phyloP scores from a whole-genome alignment of 2,797 vertebrate genomes.

The Thamnophis elegans region DNA sequence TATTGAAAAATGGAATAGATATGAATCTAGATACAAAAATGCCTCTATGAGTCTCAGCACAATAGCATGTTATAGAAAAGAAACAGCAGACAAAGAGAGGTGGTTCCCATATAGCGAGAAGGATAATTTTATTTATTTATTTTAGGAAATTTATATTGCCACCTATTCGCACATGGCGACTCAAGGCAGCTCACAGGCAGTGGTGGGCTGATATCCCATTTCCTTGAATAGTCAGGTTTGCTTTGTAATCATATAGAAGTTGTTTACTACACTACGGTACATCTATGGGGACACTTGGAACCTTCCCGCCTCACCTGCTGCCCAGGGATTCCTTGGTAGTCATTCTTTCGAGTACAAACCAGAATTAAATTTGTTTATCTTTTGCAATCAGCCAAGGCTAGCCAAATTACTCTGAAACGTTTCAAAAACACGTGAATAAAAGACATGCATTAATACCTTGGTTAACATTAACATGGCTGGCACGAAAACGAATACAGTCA shows the following conservation, averaged over 20 bases:
- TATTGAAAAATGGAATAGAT: neutral
- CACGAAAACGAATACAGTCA: neutral
- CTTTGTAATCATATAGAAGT: neutral
- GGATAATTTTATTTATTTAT: too few species aligned
- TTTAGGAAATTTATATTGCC: too few species aligned
- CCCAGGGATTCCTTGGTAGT: neutral
- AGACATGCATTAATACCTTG: neutral
- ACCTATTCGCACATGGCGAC: too few species aligned
- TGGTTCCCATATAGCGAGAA: neutral
- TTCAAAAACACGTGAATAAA: neutral
- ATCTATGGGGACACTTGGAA: neutral
- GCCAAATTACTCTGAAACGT: neutral
- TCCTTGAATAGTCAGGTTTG: neutral
- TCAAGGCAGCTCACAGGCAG: too few species aligned
- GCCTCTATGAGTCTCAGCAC: neutral
- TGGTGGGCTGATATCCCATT: neutral
- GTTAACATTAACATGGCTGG: neutral
- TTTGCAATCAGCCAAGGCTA: neutral
- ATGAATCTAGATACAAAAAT: neutral
- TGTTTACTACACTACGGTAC: neutral
- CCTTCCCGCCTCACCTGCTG: neutral
- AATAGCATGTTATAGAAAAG: neutral
- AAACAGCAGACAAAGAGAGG: neutral
- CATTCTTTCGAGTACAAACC: neutral
- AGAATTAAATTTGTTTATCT: neutral